Percentiles rank a stretch among this genome's conserved stretches.
Evolutionary conservation across 2,888 invertebrate species (phyloP).

Genomic region (Ophion slaviceki): DNA sequence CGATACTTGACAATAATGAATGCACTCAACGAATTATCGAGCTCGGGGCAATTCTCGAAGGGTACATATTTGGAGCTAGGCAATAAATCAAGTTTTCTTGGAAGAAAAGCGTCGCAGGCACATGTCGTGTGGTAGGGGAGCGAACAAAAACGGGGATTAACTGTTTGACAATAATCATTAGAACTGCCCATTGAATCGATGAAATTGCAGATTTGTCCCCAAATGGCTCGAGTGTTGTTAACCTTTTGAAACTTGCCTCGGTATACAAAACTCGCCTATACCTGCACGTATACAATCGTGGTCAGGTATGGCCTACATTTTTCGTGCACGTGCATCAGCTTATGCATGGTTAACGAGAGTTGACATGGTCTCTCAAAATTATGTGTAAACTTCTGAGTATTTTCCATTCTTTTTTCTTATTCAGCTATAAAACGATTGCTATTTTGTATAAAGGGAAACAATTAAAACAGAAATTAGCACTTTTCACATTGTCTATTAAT

Average conservation of each 20-base stretch:
- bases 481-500: no score
- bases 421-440: background rate
- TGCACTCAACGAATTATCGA: slow-evolving; percentile 9
- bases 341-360: background rate
- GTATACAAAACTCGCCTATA: slow-evolving; percentile 16
- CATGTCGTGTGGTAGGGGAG: background rate
- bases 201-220: background rate
- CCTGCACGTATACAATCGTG: background rate
- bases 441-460: background rate
- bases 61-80: background rate
- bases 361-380: background rate
- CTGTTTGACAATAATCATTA: slow-evolving; percentile 32
- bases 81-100: slow-evolving; percentile 38
- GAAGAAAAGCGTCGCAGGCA: background rate
- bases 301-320: slow-evolving; percentile 4
- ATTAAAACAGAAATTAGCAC: no score
- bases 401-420: background rate
- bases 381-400: background rate
- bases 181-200: background rate
- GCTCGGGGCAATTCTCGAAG: background rate
- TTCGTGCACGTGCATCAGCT: background rate
- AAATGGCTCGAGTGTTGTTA: slow-evolving; percentile 1
- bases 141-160: slow-evolving; percentile 20
- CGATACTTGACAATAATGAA: background rate
- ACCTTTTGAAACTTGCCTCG: slow-evolving; percentile 8